These are phyloP conservation scores for Coreoperca whiteheadi DNA, from an alignment of 2,113 vertebrate species.

Conservation along the genomic window DNA sequence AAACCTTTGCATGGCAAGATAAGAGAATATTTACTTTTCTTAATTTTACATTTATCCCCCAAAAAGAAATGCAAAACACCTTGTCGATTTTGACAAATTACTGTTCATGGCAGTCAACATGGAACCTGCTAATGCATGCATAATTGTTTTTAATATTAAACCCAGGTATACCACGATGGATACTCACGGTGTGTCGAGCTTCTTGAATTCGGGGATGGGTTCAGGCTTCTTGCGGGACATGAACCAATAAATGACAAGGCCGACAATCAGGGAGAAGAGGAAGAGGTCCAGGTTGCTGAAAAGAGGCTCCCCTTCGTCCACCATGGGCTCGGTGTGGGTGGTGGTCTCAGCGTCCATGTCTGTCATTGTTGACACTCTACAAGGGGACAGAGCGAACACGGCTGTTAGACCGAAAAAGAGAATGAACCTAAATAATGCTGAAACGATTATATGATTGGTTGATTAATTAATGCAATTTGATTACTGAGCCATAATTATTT, in stretches of 20 bases:
- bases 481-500: background rate
- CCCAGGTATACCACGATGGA: background rate
- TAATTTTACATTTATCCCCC: background rate
- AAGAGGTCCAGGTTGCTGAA: conserved; percentile 91
- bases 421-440: background rate
- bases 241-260: conserved; percentile 92
- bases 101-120: background rate
- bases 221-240: conserved; percentile 94
- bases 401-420: background rate
- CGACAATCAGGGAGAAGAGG: conserved; percentile 90
- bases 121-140: background rate
- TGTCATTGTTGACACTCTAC: conserved; percentile 74
- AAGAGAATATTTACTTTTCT: background rate
- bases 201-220: conserved; percentile 91
- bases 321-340: conserved; percentile 55
- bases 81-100: background rate
- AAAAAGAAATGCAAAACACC: background rate
- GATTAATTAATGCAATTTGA: background rate
- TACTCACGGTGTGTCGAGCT: conserved; percentile 86
- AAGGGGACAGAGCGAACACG: background rate
- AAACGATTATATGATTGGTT: background rate
- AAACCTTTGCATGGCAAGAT: background rate
- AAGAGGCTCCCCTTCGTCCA: conserved; percentile 83
- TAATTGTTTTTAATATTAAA: background rate
- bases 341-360: conserved; percentile 74